These are phyloP conservation scores for Microcebus jonahi DNA, from an alignment of 2,113 vertebrate genomes.

Conservation along the genomic window DNA sequence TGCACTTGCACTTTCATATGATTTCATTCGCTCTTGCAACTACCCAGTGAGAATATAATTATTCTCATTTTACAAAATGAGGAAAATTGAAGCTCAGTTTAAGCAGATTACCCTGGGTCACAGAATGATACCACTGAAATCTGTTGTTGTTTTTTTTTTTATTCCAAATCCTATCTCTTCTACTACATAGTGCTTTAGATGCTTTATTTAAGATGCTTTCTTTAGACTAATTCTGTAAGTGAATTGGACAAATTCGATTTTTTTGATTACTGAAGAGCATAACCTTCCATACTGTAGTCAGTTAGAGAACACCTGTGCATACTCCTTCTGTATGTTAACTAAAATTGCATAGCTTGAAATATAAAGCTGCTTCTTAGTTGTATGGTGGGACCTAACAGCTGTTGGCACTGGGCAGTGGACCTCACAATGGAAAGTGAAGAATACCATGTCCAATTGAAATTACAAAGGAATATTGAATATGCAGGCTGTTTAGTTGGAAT, in stretches of 20 bases:
- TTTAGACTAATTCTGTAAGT: background rate
- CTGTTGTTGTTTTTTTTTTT: background rate
- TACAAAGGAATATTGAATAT: constrained; percentile 44
- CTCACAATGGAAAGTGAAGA: constrained; percentile 48
- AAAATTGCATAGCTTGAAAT: background rate
- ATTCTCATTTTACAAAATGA: constrained; percentile 12
- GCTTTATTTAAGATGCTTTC: too few species aligned
- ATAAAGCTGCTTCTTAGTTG: background rate
- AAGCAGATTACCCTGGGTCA: background rate
- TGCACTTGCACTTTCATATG: background rate
- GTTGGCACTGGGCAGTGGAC: background rate
- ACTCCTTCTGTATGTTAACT: background rate
- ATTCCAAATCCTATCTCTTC: background rate
- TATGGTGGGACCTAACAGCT: constrained; percentile 10
- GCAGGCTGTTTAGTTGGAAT: constrained; percentile 35
- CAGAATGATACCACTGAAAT: background rate
- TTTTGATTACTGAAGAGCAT: background rate
- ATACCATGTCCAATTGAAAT: constrained; percentile 56
- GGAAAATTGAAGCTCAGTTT: background rate
- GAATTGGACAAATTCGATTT: background rate
- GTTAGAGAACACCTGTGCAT: background rate
- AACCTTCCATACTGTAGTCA: background rate
- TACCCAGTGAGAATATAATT: background rate
- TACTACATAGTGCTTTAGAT: background rate
- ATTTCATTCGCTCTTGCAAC: background rate